Base-by-base conservation (phyloP, 2,113 vertebrate genomes). In the Ictalurus furcatus region DNA sequence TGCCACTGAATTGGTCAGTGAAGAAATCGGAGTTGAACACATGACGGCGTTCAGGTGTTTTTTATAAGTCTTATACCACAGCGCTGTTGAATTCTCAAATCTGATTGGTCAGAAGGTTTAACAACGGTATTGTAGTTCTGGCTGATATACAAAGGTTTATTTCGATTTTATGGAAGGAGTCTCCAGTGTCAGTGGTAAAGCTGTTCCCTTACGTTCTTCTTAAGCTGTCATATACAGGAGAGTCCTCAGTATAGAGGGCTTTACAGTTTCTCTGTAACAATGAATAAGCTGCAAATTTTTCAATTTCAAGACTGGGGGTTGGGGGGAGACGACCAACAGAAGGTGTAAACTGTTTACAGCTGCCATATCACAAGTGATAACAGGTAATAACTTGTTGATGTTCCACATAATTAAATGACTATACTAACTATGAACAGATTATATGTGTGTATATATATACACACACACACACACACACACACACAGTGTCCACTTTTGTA, bases 61-160 rank as follows among this genome's bases (percentile, higher is more conserved):
- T 30, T 30, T 48, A 76, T 76, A 30, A 71, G 79, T 82, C 54
- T 59, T 82, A 82, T 59, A 82, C 80, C 80, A 25, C 30, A 81
- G 54, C n/a, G 11, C 13, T 21, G 78, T 17, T 34, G 6, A 80
- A 54, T 30, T 56, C n/a, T 78, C 0, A 12, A 48, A 1, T 28
- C 48, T 59, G 28, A 56, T 16, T 79, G 1, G 14, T n/a, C 28
- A 30, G 13, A 54, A 56, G 25, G 9, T 28, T 69, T 2, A 67
- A n/a, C 14, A 71, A 34, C 12, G 6, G 69, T 71, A 37, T 1
- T 34, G n/a, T 34, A 16, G 14, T 34, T 5, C 30, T 71, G 4
- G 19, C 37, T 40, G 25, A 44, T 79, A n/a, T n/a, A 79, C 11
- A 52, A 76, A 37, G 0, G 11, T 23, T 76, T 25, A 76, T 44